Conservation (phyloP, 2,113 vertebrate genomes). For the Oryzias woworae region DNA sequence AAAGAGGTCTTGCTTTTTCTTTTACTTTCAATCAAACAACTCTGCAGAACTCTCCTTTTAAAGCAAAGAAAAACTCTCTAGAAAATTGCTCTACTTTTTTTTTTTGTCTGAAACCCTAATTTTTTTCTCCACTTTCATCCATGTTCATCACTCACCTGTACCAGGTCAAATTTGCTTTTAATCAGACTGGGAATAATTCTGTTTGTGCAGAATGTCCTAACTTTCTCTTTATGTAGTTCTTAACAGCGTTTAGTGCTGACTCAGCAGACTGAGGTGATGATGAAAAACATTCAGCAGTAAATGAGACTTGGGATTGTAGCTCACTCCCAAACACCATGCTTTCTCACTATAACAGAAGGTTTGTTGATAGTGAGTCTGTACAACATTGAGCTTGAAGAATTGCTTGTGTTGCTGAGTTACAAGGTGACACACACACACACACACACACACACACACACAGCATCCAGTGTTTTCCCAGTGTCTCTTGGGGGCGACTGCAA, state of each 20-base stretch:
- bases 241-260: constrained; percentile 7
- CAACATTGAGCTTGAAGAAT: not conserved
- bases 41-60: too few relatives aligned
- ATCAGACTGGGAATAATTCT: not conserved
- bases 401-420: too few relatives aligned
- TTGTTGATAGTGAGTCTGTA: not conserved
- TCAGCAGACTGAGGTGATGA: constrained; percentile 23
- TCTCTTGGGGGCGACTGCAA: constrained; percentile 6
- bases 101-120: too few relatives aligned
- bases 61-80: too few relatives aligned
- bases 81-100: too few relatives aligned
- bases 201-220: not conserved
- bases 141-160: not conserved
- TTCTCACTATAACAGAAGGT: constrained; percentile 12
- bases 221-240: too few relatives aligned
- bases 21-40: too few relatives aligned
- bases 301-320: constrained; percentile 23
- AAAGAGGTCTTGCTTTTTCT: too few relatives aligned
- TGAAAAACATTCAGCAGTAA: constrained; percentile 31
- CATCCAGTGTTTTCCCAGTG: not conserved
- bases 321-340: constrained; percentile 17
- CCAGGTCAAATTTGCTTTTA: constrained; percentile 4
- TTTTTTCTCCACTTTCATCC: not conserved
- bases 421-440: not conserved
- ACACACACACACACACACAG: not conserved